phyloP scores from a whole-genome alignment of 2,797 vertebrate species.

The Eleutherodactylus coqui region DNA sequence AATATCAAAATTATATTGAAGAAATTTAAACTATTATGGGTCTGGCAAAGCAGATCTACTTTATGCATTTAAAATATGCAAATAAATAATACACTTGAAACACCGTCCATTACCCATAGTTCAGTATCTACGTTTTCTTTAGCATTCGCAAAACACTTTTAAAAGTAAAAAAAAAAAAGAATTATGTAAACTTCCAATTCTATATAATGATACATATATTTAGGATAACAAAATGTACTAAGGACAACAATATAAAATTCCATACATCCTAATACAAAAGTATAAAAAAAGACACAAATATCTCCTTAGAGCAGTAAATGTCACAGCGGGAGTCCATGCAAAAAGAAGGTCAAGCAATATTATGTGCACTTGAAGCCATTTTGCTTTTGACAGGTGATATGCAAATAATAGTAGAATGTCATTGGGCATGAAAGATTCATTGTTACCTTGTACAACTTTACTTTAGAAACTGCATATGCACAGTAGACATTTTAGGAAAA shows the following conservation, averaged over 20 bases:
- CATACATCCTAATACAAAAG: not conserved
- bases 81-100: not conserved
- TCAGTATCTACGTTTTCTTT: not conserved
- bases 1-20: too few species aligned
- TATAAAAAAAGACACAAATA: constrained; percentile 14
- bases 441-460: constrained; percentile 38
- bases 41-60: not conserved
- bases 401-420: constrained; percentile 51
- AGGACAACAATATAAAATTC: not conserved
- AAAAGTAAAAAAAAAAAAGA: not conserved
- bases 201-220: not conserved
- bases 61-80: not conserved
- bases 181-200: not conserved
- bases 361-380: constrained; percentile 26
- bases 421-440: constrained; percentile 48
- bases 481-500: constrained; percentile 15
- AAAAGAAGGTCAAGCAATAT: constrained; percentile 34
- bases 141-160: not conserved
- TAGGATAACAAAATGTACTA: not conserved
- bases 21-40: too few species aligned
- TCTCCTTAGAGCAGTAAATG: constrained; percentile 26
- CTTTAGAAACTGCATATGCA: constrained; percentile 32
- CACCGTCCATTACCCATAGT: not conserved
- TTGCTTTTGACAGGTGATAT: constrained; percentile 43
- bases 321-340: constrained; percentile 5